Conservation (phyloP, 2,113 vertebrate genomes). For the Amazona guildingii region DNA sequence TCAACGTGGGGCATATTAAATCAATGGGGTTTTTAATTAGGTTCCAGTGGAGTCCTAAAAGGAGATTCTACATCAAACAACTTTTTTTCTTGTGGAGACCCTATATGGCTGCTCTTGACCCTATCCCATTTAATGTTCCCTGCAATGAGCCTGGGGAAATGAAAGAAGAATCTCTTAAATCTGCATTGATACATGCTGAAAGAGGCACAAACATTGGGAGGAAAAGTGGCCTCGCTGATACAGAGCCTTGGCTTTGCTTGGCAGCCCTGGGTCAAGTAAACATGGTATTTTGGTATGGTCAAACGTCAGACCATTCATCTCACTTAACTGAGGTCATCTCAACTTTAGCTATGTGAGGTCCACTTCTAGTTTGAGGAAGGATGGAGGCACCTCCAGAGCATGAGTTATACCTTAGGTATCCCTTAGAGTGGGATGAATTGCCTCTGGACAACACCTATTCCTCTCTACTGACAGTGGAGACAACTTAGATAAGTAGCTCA, state of each 20-base stretch:
- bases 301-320: background rate
- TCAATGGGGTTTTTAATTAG: background rate
- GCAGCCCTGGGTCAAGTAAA: background rate
- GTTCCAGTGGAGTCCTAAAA: background rate
- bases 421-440: background rate
- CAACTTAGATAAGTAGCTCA: background rate
- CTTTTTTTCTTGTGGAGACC: background rate
- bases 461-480: background rate
- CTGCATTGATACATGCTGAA: background rate
- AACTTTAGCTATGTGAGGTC: background rate
- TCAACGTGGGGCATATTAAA: background rate
- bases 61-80: background rate
- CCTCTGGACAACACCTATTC: background rate
- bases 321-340: background rate
- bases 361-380: background rate
- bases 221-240: background rate
- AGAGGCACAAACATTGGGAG: background rate
- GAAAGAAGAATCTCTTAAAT: background rate
- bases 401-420: background rate
- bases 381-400: background rate
- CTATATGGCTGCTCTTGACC: background rate
- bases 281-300: fast-evolving
- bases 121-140: background rate
- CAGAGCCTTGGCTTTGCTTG: fast-evolving
- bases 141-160: background rate